phyloP scores from a whole-genome alignment of 2,113 vertebrate species.

The Lichenostomus cassidix region DNA sequence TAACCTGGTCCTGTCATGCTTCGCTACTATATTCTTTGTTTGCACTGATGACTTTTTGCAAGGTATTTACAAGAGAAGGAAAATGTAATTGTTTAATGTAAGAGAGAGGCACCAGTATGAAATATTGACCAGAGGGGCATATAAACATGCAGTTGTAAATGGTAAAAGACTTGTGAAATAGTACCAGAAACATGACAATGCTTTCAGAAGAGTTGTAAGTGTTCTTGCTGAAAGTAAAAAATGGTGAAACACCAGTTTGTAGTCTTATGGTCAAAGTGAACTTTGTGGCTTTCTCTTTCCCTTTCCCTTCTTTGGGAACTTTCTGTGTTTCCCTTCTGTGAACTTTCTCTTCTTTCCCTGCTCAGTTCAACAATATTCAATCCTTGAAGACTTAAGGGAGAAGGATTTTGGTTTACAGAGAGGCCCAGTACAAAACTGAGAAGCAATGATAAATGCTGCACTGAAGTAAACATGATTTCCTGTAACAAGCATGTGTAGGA shows the following conservation, averaged over 20 bases:
- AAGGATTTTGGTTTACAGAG: background rate
- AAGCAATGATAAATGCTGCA: background rate
- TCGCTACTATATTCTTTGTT: background rate
- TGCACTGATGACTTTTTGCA: background rate
- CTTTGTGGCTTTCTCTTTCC: background rate
- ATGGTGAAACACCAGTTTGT: background rate
- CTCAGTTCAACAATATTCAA: background rate
- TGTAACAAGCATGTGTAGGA: background rate
- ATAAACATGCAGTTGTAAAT: background rate
- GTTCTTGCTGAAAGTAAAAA: background rate
- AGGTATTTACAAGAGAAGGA: background rate
- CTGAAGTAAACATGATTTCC: background rate
- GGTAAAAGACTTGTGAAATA: background rate
- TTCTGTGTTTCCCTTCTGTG: no score
- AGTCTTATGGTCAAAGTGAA: background rate
- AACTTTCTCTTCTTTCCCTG: background rate
- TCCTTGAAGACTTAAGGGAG: background rate
- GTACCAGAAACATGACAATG: background rate
- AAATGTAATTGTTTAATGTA: background rate
- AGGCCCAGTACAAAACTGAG: background rate
- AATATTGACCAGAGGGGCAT: background rate
- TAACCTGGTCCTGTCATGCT: background rate
- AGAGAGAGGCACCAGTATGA: background rate
- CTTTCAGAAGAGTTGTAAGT: background rate
- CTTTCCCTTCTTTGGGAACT: no score